Evolutionary conservation across 2,888 invertebrate genomes (phyloP), one percentile per base, ranked within the genome.

Genomic region (Cinara cedri): DNA sequence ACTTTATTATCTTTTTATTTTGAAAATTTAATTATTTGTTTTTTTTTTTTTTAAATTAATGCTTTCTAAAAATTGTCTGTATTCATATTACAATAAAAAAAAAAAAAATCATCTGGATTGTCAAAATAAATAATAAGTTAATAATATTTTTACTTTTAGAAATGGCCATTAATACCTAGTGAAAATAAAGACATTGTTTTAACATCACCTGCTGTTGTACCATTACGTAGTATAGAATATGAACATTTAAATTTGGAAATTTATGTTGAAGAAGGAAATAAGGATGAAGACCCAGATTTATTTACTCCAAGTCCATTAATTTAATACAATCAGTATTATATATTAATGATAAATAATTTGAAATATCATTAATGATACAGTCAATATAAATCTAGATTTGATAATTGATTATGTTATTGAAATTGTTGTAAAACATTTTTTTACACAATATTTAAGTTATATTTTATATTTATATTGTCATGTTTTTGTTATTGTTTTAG

Each of bases 121-220:
- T 34, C 3, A 34, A 34, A 34, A 34, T 34, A 34, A 34, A 55
- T 21, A 21, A 55, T 55, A 3, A 55, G 4, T 42, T 55, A n/a
- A 44, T 54, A 34, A 42, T 21, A 49, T 63, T 49, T 71, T 82
- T 82, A 71, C 72, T 84, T 84, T 62, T 82, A 87, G 87, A 83
- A 86, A 83, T 88, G 88, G 84, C 87, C 88, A 34, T 88, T 88
- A 88, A 85, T 88, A 57, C 84, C 85, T 82, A 83, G 86, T 16
- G 83, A 85, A 81, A 84, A 85, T 81, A 83, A 83, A 44, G 83
- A 84, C 21, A 75, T 76, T 54, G 82, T 84, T 71, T 83, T 85
- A 71, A 76, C 83, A 54, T 83, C 84, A 72, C 83, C 85, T 63
- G 85, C 85, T 68, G 85, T 89, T 74, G 83, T 88, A 13, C 88